Percentiles rank a stretch among this genome's conserved stretches.
Conservation (phyloP, 2,113 vertebrate species). For the Salminus brasiliensis region DNA sequence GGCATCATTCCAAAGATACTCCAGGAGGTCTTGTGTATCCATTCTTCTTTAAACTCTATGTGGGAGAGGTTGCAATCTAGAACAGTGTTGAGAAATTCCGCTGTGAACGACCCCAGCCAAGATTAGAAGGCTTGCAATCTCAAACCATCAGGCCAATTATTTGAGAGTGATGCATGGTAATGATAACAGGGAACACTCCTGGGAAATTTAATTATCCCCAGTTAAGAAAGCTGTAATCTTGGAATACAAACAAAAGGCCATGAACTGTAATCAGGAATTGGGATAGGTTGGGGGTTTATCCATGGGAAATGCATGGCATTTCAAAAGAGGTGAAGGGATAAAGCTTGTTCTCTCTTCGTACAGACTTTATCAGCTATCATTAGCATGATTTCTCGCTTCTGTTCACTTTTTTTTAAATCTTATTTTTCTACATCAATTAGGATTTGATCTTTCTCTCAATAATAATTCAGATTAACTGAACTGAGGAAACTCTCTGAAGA, state of each 20-base stretch:
- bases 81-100: neutral
- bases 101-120: neutral
- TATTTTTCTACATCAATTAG: neutral
- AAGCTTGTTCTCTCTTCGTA: neutral
- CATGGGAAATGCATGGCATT: neutral
- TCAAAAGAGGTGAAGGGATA: neutral
- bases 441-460: no score
- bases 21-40: no score
- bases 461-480: no score
- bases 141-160: constrained; percentile 12
- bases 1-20: no score
- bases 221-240: neutral
- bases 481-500: no score
- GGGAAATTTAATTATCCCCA: neutral
- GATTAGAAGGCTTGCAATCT: neutral
- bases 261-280: neutral
- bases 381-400: neutral
- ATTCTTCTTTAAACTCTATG: neutral
- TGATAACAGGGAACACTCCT: constrained; percentile 3
- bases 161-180: constrained; percentile 5
- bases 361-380: neutral
- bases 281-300: neutral
- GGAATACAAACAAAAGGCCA: neutral
- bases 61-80: neutral
- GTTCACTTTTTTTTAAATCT: neutral